A percentile compares a stretch with the other conserved stretches of the same genome.
Conservation (phyloP, 2,113 vertebrate species). For the Callopanchax toddi region DNA sequence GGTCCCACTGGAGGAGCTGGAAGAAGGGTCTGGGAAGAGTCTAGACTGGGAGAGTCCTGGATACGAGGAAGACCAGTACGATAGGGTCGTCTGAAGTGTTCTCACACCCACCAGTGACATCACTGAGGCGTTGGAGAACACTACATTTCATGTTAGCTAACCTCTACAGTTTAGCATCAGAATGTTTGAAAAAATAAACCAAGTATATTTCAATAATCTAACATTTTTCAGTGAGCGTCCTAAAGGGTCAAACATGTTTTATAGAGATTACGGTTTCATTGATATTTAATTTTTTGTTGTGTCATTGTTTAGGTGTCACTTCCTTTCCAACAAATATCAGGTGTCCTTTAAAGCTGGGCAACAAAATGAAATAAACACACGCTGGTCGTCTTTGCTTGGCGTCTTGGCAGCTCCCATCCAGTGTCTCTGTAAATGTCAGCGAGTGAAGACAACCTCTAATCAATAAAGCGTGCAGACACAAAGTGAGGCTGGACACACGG, state of each 20-base stretch:
- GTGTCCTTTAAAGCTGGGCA: not conserved
- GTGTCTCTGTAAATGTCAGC: conserved; percentile 19
- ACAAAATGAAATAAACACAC: conserved; percentile 3
- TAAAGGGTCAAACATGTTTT: not conserved
- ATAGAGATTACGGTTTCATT: not conserved
- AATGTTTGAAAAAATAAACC: too few species aligned
- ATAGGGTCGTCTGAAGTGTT: too few species aligned
- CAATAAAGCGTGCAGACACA: conserved; percentile 38
- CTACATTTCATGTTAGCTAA: too few species aligned
- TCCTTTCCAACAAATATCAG: not conserved
- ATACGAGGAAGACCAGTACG: too few species aligned
- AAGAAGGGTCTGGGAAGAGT: too few species aligned
- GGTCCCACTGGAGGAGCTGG: too few species aligned
- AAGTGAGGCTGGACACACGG: conserved; percentile 33
- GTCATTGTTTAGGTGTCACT: not conserved
- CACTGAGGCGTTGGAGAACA: too few species aligned
- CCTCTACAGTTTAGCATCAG: too few species aligned
- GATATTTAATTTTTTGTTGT: not conserved
- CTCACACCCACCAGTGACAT: too few species aligned
- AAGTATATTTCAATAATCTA: too few species aligned
- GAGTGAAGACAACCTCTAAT: conserved; percentile 61
- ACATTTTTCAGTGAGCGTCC: too few species aligned
- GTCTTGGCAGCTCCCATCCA: not conserved
- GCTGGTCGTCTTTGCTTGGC: not conserved
- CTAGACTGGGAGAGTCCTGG: too few species aligned